These are phyloP conservation scores for Amphiprion ocellaris DNA, from an alignment of 2,113 vertebrate species.

Conservation along the genomic window DNA sequence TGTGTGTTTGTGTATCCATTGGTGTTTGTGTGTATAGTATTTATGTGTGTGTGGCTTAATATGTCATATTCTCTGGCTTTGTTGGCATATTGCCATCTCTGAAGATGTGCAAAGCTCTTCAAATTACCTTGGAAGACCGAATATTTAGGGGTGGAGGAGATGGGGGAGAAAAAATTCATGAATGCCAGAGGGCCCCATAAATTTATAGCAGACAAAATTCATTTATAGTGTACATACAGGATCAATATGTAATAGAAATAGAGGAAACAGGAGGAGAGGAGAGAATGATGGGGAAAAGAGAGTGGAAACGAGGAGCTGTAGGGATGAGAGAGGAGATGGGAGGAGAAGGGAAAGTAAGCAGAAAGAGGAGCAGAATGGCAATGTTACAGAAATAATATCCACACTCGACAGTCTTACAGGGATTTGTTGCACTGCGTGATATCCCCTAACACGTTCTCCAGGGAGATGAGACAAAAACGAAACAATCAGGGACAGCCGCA, in stretches of 20 bases:
- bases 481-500: slow-evolving; percentile 9
- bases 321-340: background rate
- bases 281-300: background rate
- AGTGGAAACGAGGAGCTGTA: background rate
- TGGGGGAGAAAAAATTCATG: slow-evolving; percentile 45
- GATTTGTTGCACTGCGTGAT: slow-evolving; percentile 12
- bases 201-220: slow-evolving; percentile 58
- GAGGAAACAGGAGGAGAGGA: background rate
- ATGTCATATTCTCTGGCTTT: slow-evolving; percentile 45
- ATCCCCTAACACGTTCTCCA: background rate
- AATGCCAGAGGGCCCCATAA: slow-evolving; percentile 57
- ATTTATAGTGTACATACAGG: slow-evolving; percentile 57
- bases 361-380: background rate
- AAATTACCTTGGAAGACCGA: slow-evolving; percentile 33
- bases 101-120: slow-evolving; percentile 43
- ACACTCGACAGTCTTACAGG: background rate
- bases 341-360: background rate
- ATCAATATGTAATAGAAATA: slow-evolving; percentile 59
- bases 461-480: slow-evolving; percentile 1
- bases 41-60: slow-evolving; percentile 16
- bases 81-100: slow-evolving; percentile 47
- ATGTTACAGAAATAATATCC: slow-evolving; percentile 19
- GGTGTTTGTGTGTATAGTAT: background rate
- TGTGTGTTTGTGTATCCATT: slow-evolving; percentile 12
- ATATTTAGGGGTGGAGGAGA: slow-evolving; percentile 60